Conservation (phyloP, 2,888 invertebrate genomes). For the Noctua comes region DNA sequence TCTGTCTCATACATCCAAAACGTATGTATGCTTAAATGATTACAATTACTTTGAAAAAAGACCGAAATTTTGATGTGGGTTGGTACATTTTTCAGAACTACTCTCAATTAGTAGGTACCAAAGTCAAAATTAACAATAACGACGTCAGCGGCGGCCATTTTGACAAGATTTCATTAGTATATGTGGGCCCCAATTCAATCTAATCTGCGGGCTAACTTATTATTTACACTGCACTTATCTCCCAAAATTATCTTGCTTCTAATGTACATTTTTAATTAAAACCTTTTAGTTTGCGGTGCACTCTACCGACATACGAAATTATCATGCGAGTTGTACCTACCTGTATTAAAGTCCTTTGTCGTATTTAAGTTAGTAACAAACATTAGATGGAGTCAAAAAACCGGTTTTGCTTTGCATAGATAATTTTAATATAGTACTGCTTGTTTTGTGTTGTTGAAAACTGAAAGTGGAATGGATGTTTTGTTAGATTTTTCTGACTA, state of each 20-base stretch:
- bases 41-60: background rate
- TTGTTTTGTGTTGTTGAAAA: background rate
- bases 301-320: slow-evolving; percentile 9
- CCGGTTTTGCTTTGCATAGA: slow-evolving; percentile 38
- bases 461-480: background rate
- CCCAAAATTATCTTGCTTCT: background rate
- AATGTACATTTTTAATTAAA: slow-evolving; percentile 41
- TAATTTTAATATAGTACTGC: slow-evolving; percentile 23
- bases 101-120: background rate
- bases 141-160: background rate
- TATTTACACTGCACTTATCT: slow-evolving; percentile 5
- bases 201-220: background rate
- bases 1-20: background rate
- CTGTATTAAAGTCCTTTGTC: background rate
- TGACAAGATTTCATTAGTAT: background rate
- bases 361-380: background rate
- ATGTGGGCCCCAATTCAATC: background rate
- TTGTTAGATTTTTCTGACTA: background rate
- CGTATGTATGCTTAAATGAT: background rate
- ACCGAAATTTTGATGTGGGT: background rate
- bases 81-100: background rate
- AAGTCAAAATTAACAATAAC: background rate
- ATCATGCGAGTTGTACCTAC: slow-evolving; percentile 4
- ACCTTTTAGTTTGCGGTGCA: slow-evolving; percentile 13
- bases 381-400: slow-evolving; percentile 32